phyloP scores from a whole-genome alignment of 2,888 invertebrate species.

The Ennomos fuscantarius region DNA sequence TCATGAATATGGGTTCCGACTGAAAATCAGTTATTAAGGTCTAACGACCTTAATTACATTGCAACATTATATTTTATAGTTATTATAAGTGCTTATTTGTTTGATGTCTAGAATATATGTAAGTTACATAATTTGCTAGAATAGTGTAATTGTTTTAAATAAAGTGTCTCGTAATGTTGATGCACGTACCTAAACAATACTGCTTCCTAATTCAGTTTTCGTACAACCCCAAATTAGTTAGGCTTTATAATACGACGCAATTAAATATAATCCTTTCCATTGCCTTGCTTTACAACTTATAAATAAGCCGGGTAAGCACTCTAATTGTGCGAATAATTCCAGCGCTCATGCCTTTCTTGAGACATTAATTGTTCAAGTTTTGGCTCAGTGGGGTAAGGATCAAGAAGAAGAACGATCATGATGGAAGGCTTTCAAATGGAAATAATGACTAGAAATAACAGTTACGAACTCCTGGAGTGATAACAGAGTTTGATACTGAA shows the following conservation, averaged over 20 bases:
- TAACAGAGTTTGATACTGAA: conserved; percentile 57
- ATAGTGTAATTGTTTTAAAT: no score
- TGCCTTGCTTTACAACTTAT: conserved; percentile 20
- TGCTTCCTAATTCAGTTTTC: not conserved
- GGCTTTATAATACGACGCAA: conserved; percentile 4
- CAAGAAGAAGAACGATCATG: conserved; percentile 30
- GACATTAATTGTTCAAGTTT: conserved; percentile 58
- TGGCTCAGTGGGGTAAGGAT: conserved; percentile 41
- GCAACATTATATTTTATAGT: no score
- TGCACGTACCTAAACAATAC: not conserved
- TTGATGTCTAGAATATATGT: no score
- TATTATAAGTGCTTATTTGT: no score
- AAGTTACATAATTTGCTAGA: no score
- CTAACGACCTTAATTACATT: no score
- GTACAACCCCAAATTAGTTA: not conserved
- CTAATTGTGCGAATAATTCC: conserved; percentile 36
- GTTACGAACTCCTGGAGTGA: conserved; percentile 61
- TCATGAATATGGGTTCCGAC: no score
- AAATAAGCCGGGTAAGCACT: conserved; percentile 27
- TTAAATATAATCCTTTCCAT: conserved; percentile 22
- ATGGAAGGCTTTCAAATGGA: conserved; percentile 38
- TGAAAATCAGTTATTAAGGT: no score
- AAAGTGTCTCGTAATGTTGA: no score
- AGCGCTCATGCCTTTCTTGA: conserved; percentile 28
- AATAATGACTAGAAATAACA: conserved; percentile 61